Evolutionary conservation across 2,113 vertebrate genomes (phyloP), one percentile per base, ranked within the genome.

Genomic region (Myrmophylax atrothorax): DNA sequence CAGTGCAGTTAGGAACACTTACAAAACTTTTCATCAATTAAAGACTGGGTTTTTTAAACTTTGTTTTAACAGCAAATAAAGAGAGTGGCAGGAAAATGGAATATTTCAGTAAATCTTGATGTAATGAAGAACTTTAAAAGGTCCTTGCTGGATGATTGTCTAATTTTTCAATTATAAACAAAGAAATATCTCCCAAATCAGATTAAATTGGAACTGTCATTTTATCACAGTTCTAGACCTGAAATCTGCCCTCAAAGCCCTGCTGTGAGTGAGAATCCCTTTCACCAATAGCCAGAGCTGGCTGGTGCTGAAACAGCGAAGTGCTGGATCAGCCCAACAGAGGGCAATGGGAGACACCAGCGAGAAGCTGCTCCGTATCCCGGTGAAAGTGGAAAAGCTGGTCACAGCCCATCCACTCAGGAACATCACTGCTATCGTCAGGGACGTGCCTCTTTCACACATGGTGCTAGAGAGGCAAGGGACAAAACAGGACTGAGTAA

Each of bases 271-370:
- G 20, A 35, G 14, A 52, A 59, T 18, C 2, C 2, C 63, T 58
- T 58, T 58, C 14, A 18, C 4, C 35, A 22, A 1, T 5, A 58
- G 28, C 29, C 1, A 1, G 14, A 77, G 63, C 1, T 33, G 25
- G 18, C 16, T 44, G 73, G 9, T 17, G 38, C 12, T 37, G 67
- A 73, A 37, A 12, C 18, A 52, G 77, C 2, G 9, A 24, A 80
- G 76, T 16, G 40, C 80, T 89, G 87, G 58, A 8, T 13, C 52
- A 60, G 64, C 84, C 66, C 84, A 37, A 42, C 3, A 50, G 83
- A 47, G 64, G 72, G 46, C 82, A 85, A 35, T 4, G 88, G 64
- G 53, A n/a, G 9, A 26, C 12, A 14, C 4, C 4, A 14, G 29
- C 1, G 1, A 1, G n/a, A 16, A 58, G 23, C 49, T 38, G 68